Evolutionary conservation across 2,113 vertebrate genomes (phyloP), one percentile per base, ranked within the genome.

Genomic region (Onychostruthus taczanowskii): DNA sequence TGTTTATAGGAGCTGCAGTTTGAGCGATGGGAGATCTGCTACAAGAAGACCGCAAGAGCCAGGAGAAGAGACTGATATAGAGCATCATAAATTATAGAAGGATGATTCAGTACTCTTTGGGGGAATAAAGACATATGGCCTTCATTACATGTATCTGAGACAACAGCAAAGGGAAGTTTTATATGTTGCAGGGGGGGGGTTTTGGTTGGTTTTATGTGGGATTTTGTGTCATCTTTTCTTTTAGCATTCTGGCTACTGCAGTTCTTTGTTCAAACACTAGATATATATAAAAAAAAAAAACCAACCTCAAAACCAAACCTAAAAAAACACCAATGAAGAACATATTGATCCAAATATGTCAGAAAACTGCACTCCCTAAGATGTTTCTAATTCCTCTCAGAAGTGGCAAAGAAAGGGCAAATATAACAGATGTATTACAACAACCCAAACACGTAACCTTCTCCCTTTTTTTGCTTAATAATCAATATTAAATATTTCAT

Each of bases 101-200:
- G 75, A 84, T 92, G 79, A 94, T 88, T 85, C 89, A 90, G n/a
- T 77, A 66, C 41, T 67, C 72, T 92, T 89, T 86, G 64, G 69
- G 79, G 63, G 86, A 89, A 95, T 84, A 72, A 92, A 94, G 69
- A 91, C 64, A 88, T 68, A 89, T 55, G 69, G 87, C 69, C 78
- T 82, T 93, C 77, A 95, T 91, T 85, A 93, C 84, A 76, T 4
- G 21, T 56, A 90, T 73, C 10, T 58, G 35, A 86, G 68, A 88
- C 64, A 92, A 86, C 26, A 50, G 50, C 5, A 4, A 88, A 75
- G 11, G 49, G 27, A 90, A 77, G 52, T 77, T 77, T 92, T 67
- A 28, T 64, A 62, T 23, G 61, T 81, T 79, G 61, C 22, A 44
- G 30, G n/a, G 50, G 26, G 7, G 3, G 0, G 14, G 66, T 68